Percentiles rank a stretch among this genome's conserved stretches.
Conservation (phyloP, 2,113 vertebrate species). For the Poecilia latipinna region DNA sequence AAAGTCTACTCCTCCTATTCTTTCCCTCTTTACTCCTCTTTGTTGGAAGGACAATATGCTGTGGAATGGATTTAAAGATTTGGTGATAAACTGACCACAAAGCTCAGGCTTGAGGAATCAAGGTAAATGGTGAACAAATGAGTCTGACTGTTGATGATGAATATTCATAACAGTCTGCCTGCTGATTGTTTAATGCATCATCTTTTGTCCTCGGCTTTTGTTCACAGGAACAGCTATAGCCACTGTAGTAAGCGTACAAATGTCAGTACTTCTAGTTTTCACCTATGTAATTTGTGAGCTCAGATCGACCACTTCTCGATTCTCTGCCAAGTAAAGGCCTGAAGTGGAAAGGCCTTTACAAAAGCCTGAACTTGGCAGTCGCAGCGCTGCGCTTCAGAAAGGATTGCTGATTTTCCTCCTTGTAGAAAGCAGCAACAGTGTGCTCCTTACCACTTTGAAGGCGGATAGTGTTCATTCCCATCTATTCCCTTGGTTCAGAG, state of each 20-base stretch:
- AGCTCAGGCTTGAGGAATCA: neutral
- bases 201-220: neutral
- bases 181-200: neutral
- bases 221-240: neutral
- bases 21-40: no score
- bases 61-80: neutral
- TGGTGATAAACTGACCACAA: neutral
- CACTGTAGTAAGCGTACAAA: neutral
- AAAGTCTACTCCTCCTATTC: no score
- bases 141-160: neutral
- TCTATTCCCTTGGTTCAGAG: conserved; percentile 30
- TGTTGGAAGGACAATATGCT: no score
- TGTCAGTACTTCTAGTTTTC: neutral
- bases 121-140: neutral
- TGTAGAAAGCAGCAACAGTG: conserved; percentile 25
- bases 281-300: neutral
- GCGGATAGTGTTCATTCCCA: conserved; percentile 31
- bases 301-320: neutral
- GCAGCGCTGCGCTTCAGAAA: neutral
- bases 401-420: conserved; percentile 4
- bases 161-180: conserved; percentile 18
- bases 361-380: conserved; percentile 1
- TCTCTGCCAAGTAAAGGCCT: neutral
- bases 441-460: conserved; percentile 33
- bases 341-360: conserved; percentile 23